A percentile compares a stretch with the other conserved stretches of the same genome.
phyloP scores from a whole-genome alignment of 2,113 vertebrate species.

The Anolis carolinensis region DNA sequence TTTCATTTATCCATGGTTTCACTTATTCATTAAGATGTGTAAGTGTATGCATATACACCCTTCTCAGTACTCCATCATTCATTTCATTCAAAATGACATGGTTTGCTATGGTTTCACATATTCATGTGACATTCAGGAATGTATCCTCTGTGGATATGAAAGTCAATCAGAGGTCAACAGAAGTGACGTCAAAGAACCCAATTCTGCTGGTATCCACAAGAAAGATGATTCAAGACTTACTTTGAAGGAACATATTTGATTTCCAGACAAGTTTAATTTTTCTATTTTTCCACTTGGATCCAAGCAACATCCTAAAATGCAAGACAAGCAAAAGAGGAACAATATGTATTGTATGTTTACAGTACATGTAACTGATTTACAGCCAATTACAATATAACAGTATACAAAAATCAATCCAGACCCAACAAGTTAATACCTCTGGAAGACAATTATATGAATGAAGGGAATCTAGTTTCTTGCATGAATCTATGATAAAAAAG shows the following conservation, averaged over 20 bases:
- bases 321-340: slow-evolving; percentile 26
- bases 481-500: not conserved
- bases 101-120: no score
- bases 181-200: not conserved
- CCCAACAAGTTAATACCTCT: not conserved
- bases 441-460: not conserved
- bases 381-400: not conserved
- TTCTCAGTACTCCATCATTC: no score
- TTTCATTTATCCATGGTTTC: no score
- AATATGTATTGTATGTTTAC: not conserved
- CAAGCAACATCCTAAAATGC: slow-evolving; percentile 79
- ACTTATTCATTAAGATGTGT: no score
- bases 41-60: no score
- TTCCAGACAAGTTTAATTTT: slow-evolving; percentile 89
- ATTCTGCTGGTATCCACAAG: not conserved
- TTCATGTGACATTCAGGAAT: no score
- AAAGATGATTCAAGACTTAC: slow-evolving; percentile 68
- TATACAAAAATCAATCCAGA: not conserved
- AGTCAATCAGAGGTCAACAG: not conserved
- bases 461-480: no score
- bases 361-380: not conserved
- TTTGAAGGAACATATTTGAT: slow-evolving; percentile 89
- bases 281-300: slow-evolving; percentile 81
- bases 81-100: no score
- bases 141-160: no score